Base-by-base conservation (phyloP, 1,140 invertebrate genomes). In the Probaryconus sp. region DNA sequence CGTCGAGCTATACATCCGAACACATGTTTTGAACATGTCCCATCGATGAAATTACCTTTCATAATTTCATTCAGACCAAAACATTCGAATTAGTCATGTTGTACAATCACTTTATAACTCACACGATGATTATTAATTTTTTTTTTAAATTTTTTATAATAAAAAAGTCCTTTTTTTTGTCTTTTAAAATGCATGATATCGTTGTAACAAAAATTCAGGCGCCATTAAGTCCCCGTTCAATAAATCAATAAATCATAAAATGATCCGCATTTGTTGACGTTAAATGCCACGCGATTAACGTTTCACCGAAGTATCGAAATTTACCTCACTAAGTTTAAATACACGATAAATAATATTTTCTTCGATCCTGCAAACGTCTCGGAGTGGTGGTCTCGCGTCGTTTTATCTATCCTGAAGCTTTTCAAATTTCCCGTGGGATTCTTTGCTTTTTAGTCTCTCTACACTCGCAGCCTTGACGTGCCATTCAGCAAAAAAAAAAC, bases 351-450 rank as follows among this genome's bases (percentile, higher is more conserved):
- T 61, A 73, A 73, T 67, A 65, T 53, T 72, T 53, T 0, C 47
- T 20, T 24, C 53, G 18, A 65, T 60, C 53, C 31, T 10, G 24
- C 38, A 35, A 18, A 50, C 42, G 61, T 67, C 70, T 47, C 37
- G 13, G 45, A 30, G 28, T 51, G 51, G 37, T 28, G 28, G n/a
- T n/a, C n/a, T 48, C 26, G 40, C 30, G 53, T 67, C 55, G 30
- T 73, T 73, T 73, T 73, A 73, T 73, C 53, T 42, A 61, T 61
- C 43, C 61, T 73, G 61, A 73, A 73, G 61, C 55, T 73, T 73
- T 67, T 55, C 55, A 73, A 73, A 73, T 73, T 73, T 73, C 70
- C 70, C 70, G 38, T 42, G 61, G 70, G 70, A 67, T 73, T 56
- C 63, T 67, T 73, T 37, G 56, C 70, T 67, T 73, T 73, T 73